A percentile compares a stretch with the other conserved stretches of the same genome.
phyloP scores from a whole-genome alignment of 2,797 vertebrate species.

The Syngnathus acus region DNA sequence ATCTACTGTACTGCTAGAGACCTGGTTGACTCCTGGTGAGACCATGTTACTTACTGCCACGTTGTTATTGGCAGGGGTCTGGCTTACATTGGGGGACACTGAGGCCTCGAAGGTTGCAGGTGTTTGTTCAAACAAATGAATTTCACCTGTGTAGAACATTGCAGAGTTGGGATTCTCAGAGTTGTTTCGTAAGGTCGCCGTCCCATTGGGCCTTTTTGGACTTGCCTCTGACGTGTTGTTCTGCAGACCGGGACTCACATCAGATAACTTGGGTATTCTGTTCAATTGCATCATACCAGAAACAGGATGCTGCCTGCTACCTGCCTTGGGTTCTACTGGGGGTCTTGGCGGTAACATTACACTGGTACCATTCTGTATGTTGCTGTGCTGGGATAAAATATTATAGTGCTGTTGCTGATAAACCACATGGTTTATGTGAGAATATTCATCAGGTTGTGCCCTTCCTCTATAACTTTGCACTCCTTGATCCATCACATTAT shows the following conservation, averaged over 20 bases:
- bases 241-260: slow-evolving; percentile 45
- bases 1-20: slow-evolving; percentile 93
- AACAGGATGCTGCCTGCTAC: slow-evolving; percentile 63
- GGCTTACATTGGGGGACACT: slow-evolving; percentile 59
- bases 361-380: slow-evolving; percentile 52
- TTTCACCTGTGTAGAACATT: slow-evolving; percentile 83
- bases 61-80: slow-evolving; percentile 48
- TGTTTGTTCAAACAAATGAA: slow-evolving; percentile 83
- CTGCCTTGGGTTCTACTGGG: slow-evolving; percentile 73
- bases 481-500: slow-evolving; percentile 50
- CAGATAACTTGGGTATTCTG: slow-evolving; percentile 67
- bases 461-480: slow-evolving; percentile 72
- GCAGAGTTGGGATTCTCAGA: slow-evolving; percentile 51
- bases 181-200: slow-evolving; percentile 49
- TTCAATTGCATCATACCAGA: slow-evolving; percentile 66
- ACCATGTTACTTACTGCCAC: slow-evolving; percentile 69
- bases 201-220: slow-evolving; percentile 68
- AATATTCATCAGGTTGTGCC: slow-evolving; percentile 62
- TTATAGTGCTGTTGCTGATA: slow-evolving; percentile 72
- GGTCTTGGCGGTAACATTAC: slow-evolving; percentile 80
- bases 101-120: slow-evolving; percentile 62
- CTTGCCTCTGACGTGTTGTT: slow-evolving; percentile 72
- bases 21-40: slow-evolving; percentile 88
- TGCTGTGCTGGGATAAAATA: slow-evolving; percentile 50
- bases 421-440: slow-evolving; percentile 57